A percentile compares a stretch with the other conserved stretches of the same genome.
These are phyloP conservation scores for Ischnura elegans DNA, from an alignment of 2,888 invertebrate species.

Conservation along the genomic window DNA sequence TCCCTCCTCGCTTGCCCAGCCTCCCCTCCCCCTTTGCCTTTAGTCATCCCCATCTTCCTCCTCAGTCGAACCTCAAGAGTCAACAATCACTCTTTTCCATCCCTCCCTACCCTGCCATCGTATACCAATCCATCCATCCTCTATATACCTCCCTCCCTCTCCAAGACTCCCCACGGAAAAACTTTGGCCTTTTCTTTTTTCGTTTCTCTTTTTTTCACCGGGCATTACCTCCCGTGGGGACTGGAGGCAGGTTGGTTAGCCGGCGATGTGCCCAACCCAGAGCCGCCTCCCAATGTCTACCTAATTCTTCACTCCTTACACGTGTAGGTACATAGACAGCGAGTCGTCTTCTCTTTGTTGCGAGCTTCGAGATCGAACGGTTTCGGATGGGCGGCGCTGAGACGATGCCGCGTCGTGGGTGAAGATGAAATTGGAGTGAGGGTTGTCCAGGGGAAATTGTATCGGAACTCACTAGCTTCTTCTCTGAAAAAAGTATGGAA, in stretches of 20 bases:
- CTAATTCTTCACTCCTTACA: conserved; percentile 4
- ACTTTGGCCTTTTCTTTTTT: neutral
- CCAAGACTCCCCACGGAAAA: neutral
- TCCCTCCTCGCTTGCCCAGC: neutral
- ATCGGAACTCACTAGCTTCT: neutral
- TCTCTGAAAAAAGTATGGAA: too few relatives aligned
- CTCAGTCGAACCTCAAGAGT: neutral
- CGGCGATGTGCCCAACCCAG: neutral
- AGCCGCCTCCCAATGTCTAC: neutral
- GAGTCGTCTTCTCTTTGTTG: neutral
- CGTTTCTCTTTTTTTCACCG: neutral
- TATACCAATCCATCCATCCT: neutral
- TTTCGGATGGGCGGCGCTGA: neutral
- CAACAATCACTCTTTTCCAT: conserved; percentile 3
- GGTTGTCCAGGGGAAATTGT: neutral
- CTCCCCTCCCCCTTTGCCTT: neutral
- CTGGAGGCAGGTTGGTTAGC: conserved; percentile 12
- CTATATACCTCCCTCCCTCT: neutral
- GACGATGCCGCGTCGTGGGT: neutral
- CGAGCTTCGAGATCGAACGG: neutral
- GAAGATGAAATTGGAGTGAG: neutral
- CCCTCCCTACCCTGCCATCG: neutral
- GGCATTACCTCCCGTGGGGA: neutral
- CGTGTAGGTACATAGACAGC: neutral
- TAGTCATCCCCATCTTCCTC: neutral